Evolutionary conservation across 2,888 invertebrate genomes (phyloP), one percentile per base, ranked within the genome.

Genomic region (Ferdinandea cuprea): DNA sequence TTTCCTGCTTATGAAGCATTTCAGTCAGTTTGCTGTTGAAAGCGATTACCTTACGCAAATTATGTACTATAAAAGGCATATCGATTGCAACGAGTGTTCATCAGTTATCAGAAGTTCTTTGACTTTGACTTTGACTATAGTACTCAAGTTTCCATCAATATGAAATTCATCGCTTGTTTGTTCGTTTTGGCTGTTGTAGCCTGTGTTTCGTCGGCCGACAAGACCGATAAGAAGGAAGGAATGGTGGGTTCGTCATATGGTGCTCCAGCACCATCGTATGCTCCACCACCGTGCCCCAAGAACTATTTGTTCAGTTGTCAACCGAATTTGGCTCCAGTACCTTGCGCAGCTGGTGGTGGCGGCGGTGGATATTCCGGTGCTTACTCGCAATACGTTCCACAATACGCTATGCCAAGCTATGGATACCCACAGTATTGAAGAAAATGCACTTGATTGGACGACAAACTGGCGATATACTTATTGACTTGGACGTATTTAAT

Each of bases 291-390:
- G 4, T 89, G 88, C 86, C 87, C 89, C 42, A 88, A 88, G 81
- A 89, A 88, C 85, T 88, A 88, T 52, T 59, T 89, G 68, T 88
- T 89, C 86, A 88, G 89, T 85, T 89, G 89, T 78, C 87, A 88
- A 77, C 89, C 89, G 65, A 87, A 86, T 85, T 68, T 89, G 68
- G 86, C 87, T 32, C 87, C 89, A 66, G 88, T 89, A 13, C 88
- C 88, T 40, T 89, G 89, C 87, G 42, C 77, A 42, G 17, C 81
- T 11, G 65, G 71, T 32, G 63, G 66, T 32, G 68, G 86, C 50
- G 63, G 66, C 37, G 68, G 86, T 54, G 89, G 88, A 74, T 87
- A 89, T 25, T 84, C 88, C 48, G 89, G 89, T 46, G 88, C 89
- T 63, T 89, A 89, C 85, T 88, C 89, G 1, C 87, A 89, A 42